A percentile compares a stretch with the other conserved stretches of the same genome.
Evolutionary conservation across 2,797 vertebrate species (phyloP).

Genomic region (Mus spretus): DNA sequence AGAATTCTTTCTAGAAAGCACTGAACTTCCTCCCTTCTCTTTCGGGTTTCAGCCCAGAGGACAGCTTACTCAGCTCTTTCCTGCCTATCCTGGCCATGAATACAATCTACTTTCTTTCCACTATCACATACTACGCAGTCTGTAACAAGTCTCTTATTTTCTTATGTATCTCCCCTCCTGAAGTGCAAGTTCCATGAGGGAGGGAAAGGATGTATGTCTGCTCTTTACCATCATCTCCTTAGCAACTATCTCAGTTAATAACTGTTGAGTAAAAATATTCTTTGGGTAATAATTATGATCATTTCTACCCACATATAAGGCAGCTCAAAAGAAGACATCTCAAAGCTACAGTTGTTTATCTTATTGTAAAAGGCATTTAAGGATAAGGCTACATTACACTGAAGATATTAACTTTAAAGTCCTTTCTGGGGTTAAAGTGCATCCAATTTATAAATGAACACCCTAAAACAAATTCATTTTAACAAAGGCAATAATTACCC

Average conservation of each 20-base stretch:
- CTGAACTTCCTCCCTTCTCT: neutral
- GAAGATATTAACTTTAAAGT: neutral
- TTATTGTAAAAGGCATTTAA: neutral
- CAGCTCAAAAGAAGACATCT: slow-evolving; percentile 18
- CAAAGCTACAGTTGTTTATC: neutral
- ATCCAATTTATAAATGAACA: neutral
- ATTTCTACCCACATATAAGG: neutral
- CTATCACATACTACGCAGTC: neutral
- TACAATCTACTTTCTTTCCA: neutral
- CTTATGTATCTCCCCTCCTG: neutral
- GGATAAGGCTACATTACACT: neutral
- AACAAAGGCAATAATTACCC: neutral
- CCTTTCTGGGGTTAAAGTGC: neutral
- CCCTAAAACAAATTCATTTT: neutral
- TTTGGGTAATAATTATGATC: neutral
- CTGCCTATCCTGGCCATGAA: neutral
- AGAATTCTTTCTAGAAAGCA: neutral
- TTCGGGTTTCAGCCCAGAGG: neutral
- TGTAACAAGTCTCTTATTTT: neutral
- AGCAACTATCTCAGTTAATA: neutral
- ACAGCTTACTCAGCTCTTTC: neutral
- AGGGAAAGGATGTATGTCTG: neutral
- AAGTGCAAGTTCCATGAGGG: neutral
- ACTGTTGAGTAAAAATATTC: neutral
- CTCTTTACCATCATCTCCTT: neutral